A percentile compares a stretch with the other conserved stretches of the same genome.
phyloP scores from a whole-genome alignment of 2,888 invertebrate genomes.

The Lucinisca nassula region DNA sequence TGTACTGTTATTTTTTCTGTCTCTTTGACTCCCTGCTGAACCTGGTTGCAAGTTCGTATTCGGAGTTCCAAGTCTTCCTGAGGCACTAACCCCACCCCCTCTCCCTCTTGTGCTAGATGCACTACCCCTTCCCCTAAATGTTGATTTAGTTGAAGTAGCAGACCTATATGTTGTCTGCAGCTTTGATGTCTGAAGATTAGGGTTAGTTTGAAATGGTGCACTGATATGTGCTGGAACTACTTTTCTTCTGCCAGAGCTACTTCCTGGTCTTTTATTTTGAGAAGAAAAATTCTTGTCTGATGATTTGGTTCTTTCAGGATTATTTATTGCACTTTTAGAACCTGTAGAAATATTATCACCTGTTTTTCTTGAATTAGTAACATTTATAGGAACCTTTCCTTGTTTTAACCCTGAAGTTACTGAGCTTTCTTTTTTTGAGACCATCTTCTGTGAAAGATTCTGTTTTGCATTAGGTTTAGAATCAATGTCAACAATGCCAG shows the following conservation, averaged over 20 bases:
- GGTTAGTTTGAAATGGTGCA: slow-evolving; percentile 82
- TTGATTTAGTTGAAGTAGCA: slow-evolving; percentile 41
- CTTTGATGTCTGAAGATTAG: slow-evolving; percentile 65
- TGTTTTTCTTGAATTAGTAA: neutral
- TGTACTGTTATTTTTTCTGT: neutral
- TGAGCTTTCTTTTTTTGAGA: neutral
- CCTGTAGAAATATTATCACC: neutral
- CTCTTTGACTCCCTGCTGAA: neutral
- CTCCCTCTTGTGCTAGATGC: neutral
- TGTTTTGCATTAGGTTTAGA: too few relatives aligned
- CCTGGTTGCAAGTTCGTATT: neutral
- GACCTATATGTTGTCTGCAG: slow-evolving; percentile 63
- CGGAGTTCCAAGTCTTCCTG: neutral
- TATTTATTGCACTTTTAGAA: neutral
- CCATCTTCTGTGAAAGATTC: neutral
- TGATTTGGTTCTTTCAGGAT: neutral
- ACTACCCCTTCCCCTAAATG: neutral
- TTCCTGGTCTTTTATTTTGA: slow-evolving; percentile 21
- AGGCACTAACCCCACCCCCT: neutral
- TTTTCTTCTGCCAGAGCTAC: slow-evolving; percentile 40
- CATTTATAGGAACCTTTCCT: neutral
- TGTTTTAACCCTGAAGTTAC: neutral
- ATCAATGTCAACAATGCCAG: too few relatives aligned
- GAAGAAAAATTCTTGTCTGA: neutral
- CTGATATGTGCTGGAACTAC: slow-evolving; percentile 72